phyloP scores from a whole-genome alignment of 2,113 vertebrate species.

The Chlamydotis undulata region DNA sequence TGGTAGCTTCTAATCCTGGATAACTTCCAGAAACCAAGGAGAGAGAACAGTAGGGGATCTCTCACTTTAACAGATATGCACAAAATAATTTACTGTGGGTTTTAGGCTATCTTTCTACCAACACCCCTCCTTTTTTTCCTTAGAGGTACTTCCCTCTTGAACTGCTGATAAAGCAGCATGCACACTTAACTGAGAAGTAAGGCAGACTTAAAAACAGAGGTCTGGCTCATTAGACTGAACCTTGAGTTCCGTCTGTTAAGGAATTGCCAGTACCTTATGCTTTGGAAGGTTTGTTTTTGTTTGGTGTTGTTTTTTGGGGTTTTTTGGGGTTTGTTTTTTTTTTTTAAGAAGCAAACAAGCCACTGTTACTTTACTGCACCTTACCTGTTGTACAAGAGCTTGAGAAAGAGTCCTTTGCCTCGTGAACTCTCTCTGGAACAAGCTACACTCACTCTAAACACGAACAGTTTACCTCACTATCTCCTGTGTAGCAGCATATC shows the following conservation, averaged over 20 bases:
- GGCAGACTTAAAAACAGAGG: neutral
- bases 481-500: slow-evolving; percentile 27
- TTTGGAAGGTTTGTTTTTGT: neutral
- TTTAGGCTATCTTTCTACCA: neutral
- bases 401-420: slow-evolving; percentile 1
- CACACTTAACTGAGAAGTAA: neutral
- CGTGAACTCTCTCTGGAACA: neutral
- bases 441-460: neutral
- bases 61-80: neutral
- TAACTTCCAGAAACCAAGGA: neutral
- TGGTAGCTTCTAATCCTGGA: neutral
- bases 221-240: neutral
- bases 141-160: neutral
- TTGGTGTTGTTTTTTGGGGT: neutral
- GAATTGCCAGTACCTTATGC: neutral
- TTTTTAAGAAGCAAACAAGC: neutral
- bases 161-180: neutral
- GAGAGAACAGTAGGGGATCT: neutral
- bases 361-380: slow-evolving; percentile 5
- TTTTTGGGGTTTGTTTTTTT: neutral
- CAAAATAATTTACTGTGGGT: neutral
- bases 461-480: neutral
- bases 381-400: slow-evolving; percentile 15
- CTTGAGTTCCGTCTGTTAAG: neutral
- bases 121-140: neutral